phyloP scores from a whole-genome alignment of 2,797 vertebrate species.

The Tiaroga cobitis region DNA sequence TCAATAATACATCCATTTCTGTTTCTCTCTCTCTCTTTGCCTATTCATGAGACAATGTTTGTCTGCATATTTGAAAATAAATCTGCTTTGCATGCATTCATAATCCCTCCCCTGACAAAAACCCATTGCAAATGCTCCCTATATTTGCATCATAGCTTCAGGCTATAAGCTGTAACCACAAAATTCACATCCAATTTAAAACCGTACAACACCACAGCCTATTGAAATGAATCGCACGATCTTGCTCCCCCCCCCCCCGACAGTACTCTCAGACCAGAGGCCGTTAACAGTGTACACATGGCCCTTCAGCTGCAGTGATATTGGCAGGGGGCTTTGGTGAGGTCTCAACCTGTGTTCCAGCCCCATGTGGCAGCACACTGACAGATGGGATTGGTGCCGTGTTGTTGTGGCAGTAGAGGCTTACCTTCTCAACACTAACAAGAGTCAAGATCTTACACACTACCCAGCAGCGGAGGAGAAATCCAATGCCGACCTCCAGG shows the following conservation, averaged over 20 bases:
- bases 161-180: slow-evolving; percentile 11
- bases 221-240: slow-evolving; percentile 37
- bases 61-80: slow-evolving; percentile 44
- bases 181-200: slow-evolving; percentile 44
- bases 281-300: slow-evolving; percentile 5
- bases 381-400: slow-evolving; percentile 63
- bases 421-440: slow-evolving; percentile 55
- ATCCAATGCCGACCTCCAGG: slow-evolving; percentile 42
- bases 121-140: slow-evolving; percentile 35
- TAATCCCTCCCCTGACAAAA: slow-evolving; percentile 42
- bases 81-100: slow-evolving; percentile 40
- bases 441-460: slow-evolving; percentile 46
- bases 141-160: slow-evolving; percentile 35
- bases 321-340: slow-evolving; percentile 49
- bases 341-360: slow-evolving; percentile 54
- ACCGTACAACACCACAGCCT: slow-evolving; percentile 29
- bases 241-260: not conserved
- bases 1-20: slow-evolving; percentile 21
- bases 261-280: not conserved
- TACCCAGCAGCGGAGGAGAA: slow-evolving; percentile 3
- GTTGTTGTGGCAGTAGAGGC: slow-evolving; percentile 49
- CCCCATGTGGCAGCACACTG: slow-evolving; percentile 42
- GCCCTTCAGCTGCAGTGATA: slow-evolving; percentile 33
- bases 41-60: slow-evolving; percentile 41
- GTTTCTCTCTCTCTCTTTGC: slow-evolving; percentile 6